These are phyloP conservation scores for Tyria jacobaeae DNA, from an alignment of 2,888 invertebrate species.

Conservation along the genomic window DNA sequence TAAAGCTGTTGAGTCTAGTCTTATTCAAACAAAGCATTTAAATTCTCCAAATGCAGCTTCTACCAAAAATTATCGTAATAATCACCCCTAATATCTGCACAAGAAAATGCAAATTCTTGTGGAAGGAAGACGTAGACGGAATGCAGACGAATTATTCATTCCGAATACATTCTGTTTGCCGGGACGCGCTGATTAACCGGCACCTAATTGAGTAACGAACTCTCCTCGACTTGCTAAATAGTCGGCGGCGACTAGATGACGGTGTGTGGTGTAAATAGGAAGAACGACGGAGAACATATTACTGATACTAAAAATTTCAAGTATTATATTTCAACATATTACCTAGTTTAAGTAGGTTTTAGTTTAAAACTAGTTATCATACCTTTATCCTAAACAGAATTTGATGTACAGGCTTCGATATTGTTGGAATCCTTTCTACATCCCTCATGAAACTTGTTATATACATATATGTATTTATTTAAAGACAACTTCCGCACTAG, in stretches of 20 bases:
- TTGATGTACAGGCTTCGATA: too few species aligned
- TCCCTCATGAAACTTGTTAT: too few species aligned
- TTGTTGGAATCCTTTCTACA: too few species aligned
- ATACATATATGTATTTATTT: too few species aligned
- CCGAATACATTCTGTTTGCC: conserved; percentile 75
- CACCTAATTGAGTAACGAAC: conserved; percentile 83
- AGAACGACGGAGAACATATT: conserved; percentile 32
- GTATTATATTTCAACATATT: too few species aligned
- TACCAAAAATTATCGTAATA: conserved; percentile 2
- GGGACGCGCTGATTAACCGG: conserved; percentile 78
- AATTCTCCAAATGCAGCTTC: not conserved
- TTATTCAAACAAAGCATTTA: not conserved
- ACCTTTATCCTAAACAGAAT: too few species aligned
- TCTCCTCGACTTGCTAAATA: conserved; percentile 78
- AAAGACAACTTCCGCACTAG: too few species aligned
- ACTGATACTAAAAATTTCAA: not conserved
- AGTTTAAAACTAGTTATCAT: too few species aligned
- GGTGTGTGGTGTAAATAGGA: conserved; percentile 27
- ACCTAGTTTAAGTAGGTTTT: too few species aligned
- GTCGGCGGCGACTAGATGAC: conserved; percentile 60
- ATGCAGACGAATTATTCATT: conserved; percentile 69
- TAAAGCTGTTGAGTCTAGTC: too few species aligned
- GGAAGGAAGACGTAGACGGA: conserved; percentile 30
- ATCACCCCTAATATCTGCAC: conserved; percentile 14
- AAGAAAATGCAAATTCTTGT: conserved; percentile 48